Percentiles rank a stretch among this genome's conserved stretches.
Evolutionary conservation across 1,140 invertebrate species (phyloP).

Genomic region (Colletes gigas): DNA sequence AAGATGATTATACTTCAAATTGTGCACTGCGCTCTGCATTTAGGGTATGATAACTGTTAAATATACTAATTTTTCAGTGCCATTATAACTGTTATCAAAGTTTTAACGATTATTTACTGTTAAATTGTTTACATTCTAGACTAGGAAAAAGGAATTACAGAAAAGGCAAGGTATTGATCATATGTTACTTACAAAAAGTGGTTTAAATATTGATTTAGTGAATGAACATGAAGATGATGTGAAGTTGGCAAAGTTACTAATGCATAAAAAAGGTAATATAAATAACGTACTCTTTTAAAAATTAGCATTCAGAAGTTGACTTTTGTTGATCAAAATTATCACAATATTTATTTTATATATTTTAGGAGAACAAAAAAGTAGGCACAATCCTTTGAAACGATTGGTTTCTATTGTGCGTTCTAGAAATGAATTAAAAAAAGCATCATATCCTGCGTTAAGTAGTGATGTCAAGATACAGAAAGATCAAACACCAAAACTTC

Average conservation of each 20-base stretch:
- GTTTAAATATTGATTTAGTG: constrained; percentile 89
- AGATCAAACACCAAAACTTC: constrained; percentile 29
- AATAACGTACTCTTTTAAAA: background rate
- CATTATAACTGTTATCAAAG: background rate
- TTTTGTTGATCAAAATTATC: background rate
- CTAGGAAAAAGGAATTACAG: constrained; percentile 89
- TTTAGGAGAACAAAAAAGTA: constrained; percentile 64
- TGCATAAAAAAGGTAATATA: constrained; percentile 65
- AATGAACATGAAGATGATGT: constrained; percentile 90
- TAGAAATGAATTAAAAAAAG: constrained; percentile 53
- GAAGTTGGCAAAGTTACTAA: constrained; percentile 88
- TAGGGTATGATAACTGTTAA: constrained; percentile 84
- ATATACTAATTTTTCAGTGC: constrained; percentile 23
- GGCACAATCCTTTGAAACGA: constrained; percentile 63
- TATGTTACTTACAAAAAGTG: constrained; percentile 88
- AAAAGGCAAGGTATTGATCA: constrained; percentile 86
- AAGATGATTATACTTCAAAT: constrained; percentile 95
- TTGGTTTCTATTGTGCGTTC: constrained; percentile 71
- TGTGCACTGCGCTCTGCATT: constrained; percentile 90
- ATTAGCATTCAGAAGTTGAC: background rate
- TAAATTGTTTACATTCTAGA: constrained; percentile 80
- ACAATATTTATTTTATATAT: constrained; percentile 29
- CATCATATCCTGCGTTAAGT: background rate
- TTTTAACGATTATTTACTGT: constrained; percentile 28
- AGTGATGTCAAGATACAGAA: constrained; percentile 21